Evolutionary conservation across 2,113 vertebrate species (phyloP).

Genomic region (Salvator merianae): DNA sequence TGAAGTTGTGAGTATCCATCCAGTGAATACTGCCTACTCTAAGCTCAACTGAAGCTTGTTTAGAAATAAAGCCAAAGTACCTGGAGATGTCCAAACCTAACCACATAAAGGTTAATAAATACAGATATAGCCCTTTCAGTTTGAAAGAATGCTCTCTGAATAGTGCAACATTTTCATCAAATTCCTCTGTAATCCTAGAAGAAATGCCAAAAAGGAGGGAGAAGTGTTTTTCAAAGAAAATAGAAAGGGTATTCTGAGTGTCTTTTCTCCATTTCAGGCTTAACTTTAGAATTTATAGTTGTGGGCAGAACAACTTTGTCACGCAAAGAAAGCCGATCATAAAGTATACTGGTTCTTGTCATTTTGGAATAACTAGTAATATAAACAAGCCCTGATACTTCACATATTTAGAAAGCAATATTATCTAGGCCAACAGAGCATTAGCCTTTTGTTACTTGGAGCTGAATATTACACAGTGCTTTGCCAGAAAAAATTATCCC

Average conservation of each 20-base stretch:
- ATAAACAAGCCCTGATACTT: not conserved
- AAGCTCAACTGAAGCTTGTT: not conserved
- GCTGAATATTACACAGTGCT: constrained; percentile 22
- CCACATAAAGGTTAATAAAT: not conserved
- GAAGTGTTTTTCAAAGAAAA: not conserved
- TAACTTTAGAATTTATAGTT: not conserved
- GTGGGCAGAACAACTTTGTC: not conserved
- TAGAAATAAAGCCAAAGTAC: not conserved
- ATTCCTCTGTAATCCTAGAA: not conserved
- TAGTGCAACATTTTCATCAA: not conserved
- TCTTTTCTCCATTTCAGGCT: not conserved
- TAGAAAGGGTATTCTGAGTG: not conserved
- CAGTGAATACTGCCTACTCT: not conserved
- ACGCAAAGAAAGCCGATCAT: not conserved
- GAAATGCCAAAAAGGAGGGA: not conserved
- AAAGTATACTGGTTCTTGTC: not conserved
- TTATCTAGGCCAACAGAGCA: not conserved
- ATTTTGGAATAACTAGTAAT: not conserved
- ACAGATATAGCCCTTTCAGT: not conserved
- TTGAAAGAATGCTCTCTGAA: not conserved
- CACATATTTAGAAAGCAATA: not conserved
- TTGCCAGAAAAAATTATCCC: constrained; percentile 12
- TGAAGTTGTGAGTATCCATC: not conserved
- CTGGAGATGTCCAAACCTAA: not conserved
- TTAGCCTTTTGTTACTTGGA: constrained; percentile 21